These are phyloP conservation scores for Siniperca undulata DNA, from an alignment of 2,797 vertebrate species.

Conservation along the genomic window DNA sequence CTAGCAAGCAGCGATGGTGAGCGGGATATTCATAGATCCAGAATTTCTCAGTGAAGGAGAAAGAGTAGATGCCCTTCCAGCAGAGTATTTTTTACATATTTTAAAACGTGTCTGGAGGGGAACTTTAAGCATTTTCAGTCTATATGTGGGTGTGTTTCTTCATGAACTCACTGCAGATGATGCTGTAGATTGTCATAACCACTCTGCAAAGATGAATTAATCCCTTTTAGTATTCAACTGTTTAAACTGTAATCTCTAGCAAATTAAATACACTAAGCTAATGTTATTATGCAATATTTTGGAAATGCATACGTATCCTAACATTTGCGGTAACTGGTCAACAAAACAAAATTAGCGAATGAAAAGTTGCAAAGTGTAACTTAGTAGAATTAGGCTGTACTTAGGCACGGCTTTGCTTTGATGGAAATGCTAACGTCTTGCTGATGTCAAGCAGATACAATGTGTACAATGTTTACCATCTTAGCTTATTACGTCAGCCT, in stretches of 20 bases:
- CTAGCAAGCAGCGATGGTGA: no score
- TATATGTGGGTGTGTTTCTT: background rate
- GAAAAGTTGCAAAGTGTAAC: background rate
- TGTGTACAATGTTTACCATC: background rate
- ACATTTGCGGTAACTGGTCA: background rate
- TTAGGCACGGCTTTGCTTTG: background rate
- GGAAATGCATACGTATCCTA: background rate
- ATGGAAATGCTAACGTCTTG: background rate
- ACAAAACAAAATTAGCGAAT: background rate
- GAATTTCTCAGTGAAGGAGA: no score
- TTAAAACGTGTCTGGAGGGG: no score
- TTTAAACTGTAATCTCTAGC: slow-evolving; percentile 3
- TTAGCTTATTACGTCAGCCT: background rate
- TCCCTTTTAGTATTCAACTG: background rate
- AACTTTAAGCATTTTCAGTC: background rate
- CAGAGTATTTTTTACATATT: no score
- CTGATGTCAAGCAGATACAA: background rate
- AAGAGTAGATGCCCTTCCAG: no score
- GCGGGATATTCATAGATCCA: no score
- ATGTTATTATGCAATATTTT: background rate
- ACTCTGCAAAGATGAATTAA: background rate
- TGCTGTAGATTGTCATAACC: background rate
- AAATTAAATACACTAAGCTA: background rate
- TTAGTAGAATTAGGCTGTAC: background rate
- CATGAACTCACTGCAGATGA: background rate